Base-by-base conservation (phyloP, 2,888 invertebrate species). In the Scaptomyza reducta region DNA sequence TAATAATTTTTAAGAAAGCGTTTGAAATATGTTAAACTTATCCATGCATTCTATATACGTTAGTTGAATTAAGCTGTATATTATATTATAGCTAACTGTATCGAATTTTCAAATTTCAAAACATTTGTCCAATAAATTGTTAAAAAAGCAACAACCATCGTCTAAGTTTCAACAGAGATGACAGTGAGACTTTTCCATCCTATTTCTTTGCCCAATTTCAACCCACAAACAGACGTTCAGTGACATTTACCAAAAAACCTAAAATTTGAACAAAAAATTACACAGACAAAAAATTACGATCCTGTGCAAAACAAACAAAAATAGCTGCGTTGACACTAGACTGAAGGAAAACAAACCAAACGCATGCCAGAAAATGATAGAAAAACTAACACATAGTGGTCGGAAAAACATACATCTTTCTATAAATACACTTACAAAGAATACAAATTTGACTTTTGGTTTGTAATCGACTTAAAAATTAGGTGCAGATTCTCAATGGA, bases 311-410 rank as follows among this genome's bases (percentile, higher is more conserved):
- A 56, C 76, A 69, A 72, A 62, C 71, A 71, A 60, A 74, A 66
- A 67, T 56, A 54, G 61, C 67, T 81, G 74, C 77, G 79, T 80
- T 76, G 80, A 74, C 74, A 79, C 63, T 67, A 67, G 69, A 79
- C 73, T 59, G 59, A 38, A 35, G 44, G 40, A 71, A 69, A 59
- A 62, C 71, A 80, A 81, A 73, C 70, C 74, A 57, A 69, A 78
- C 53, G 53, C 47, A 55, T 44, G 25, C 13, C 57, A 50, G n/a
- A 44, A 73, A 70, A 74, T 69, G 54, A 46, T 63, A 42, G 40
- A 55, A 77, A 86, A 83, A 70, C 65, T 46, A 74, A 74, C 66
- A 73, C 29, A 70, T 75, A 54, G 58, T 16, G 27, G 42, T 44
- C 10, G 41, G 5, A 49, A 45, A 45, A 38, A 68, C 45, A 40